These are phyloP conservation scores for Hylaeus volcanicus DNA, from an alignment of 1,140 invertebrate genomes.

Conservation along the genomic window DNA sequence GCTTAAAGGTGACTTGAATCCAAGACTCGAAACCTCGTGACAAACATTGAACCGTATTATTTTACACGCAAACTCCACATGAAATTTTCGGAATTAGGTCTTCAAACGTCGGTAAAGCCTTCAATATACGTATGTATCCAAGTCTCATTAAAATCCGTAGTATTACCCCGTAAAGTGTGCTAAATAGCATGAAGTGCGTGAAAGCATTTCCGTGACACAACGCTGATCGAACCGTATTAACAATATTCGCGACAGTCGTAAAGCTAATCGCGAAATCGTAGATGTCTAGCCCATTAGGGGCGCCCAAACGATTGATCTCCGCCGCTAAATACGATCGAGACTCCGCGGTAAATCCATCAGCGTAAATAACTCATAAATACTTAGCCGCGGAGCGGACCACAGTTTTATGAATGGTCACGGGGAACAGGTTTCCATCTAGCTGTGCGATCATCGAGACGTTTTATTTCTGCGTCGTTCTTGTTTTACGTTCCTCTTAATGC, in stretches of 20 bases:
- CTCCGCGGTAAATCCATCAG: neutral
- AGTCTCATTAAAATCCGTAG: too few species aligned
- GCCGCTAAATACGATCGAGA: neutral
- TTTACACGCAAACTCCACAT: too few species aligned
- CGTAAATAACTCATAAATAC: conserved; percentile 1
- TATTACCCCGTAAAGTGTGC: too few species aligned
- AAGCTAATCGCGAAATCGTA: conserved; percentile 1
- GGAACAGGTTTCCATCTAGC: conserved; percentile 23
- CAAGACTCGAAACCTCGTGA: too few species aligned
- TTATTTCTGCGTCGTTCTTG: conserved; percentile 42
- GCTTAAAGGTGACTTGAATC: too few species aligned
- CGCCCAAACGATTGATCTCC: neutral
- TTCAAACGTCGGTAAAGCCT: too few species aligned
- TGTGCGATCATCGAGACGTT: conserved; percentile 8
- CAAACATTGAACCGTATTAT: too few species aligned
- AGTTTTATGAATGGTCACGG: conserved; percentile 29
- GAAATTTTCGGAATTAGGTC: too few species aligned
- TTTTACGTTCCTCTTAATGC: conserved; percentile 8
- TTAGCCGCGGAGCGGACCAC: neutral
- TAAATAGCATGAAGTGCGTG: conserved; percentile 25
- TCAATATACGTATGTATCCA: too few species aligned
- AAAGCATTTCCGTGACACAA: conserved; percentile 14
- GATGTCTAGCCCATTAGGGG: neutral
- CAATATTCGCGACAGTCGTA: conserved; percentile 1
- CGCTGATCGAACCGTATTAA: neutral